Evolutionary conservation across 2,888 invertebrate species (phyloP), one percentile per base, ranked within the genome.

Genomic region (Papilio demoleus): DNA sequence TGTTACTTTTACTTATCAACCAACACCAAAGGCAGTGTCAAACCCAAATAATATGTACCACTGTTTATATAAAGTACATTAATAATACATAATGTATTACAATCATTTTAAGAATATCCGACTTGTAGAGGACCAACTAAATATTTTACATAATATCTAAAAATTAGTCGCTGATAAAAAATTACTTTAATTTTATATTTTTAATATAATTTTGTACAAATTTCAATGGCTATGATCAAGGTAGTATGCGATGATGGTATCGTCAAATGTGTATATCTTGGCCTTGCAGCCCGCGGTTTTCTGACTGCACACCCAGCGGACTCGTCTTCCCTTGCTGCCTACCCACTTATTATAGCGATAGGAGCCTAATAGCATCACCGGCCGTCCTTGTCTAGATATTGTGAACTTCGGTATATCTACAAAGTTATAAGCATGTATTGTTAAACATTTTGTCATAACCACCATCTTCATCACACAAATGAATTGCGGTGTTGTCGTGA

Each of bases 291-390:
- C 73, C 2, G 14, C 64, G 5, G 68, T 65, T 11, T 71, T 70
- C 27, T 74, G 72, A 45, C 73, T 73, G 64, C 79, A 78, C 12
- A 76, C 70, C 82, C 83, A 84, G 0, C 79, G 68, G 0, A 64
- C 70, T 12, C 72, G 75, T 2, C 70, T 65, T 0, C 81, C 82
- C 1, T 38, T 73, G 56, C 72, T 73, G 12, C 73, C 70, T 17
- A 70, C 68, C 65, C 74, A 76, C 58, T 75, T 81, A 53, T 78
- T 79, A 65, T 79, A 85, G 58, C 80, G 77, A 65, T 83, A 76
- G 0, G 36, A 24, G 8, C 82, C 84, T 17, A 83, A 58, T 67
- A 77, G 72, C 19, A 84, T 77, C 4, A 80, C 77, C 6, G 78
- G 79, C 14, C 81, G 79, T 4, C 83, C 83, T 19, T 69, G 73